Base-by-base conservation (phyloP, 2,113 vertebrate genomes). In the Stigmatopora argus region DNA sequence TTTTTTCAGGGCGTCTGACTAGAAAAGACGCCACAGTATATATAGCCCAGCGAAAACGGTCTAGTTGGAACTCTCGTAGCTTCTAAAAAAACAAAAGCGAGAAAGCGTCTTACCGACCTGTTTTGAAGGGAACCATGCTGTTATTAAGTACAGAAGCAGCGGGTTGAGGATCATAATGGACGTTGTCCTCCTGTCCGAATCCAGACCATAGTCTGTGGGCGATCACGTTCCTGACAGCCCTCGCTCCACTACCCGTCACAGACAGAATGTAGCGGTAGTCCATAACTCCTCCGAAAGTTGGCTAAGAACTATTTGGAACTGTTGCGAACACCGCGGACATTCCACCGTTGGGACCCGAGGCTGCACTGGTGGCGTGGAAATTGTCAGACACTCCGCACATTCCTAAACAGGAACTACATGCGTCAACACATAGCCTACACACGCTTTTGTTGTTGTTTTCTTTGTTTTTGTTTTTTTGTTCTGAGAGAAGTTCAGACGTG, bases 381-480 rank as follows among this genome's bases (percentile, higher is more conserved):
- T 26, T 31, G 17, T 44, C 31, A 3, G 0, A 41, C 51, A 1
- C 41, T 4, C 38, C 0, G 3, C 69, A 75, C 78, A 75, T 78
- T 67, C 77, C 77, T n/a, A 73, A 86, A 80, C 85, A 90, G 88
- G 87, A 91, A 91, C 86, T 85, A 23, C 65, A 78, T 4, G 76
- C 83, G 82, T 73, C 64, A 76, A 81, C 84, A 75, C 53, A 56
- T 3, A 41, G 38, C 75, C 70, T 63, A 72, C 12, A 23, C 83
- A 81, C 72, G 81, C 82, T 66, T 49, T 13, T 52, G 6, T 41
- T 8, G 38, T 47, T 18, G n/a, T 5, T 34, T 66, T 26, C 57
- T 38, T 82, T 83, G 65, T 35, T 8, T 49, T 44, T 21, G n/a
- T 5, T 41, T 68, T 15, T 62, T 26, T 31, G 38, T 70, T 69